Percentiles rank a stretch among this genome's conserved stretches.
These are phyloP conservation scores for Columba janthina DNA, from an alignment of 2,113 vertebrate species.

Conservation along the genomic window DNA sequence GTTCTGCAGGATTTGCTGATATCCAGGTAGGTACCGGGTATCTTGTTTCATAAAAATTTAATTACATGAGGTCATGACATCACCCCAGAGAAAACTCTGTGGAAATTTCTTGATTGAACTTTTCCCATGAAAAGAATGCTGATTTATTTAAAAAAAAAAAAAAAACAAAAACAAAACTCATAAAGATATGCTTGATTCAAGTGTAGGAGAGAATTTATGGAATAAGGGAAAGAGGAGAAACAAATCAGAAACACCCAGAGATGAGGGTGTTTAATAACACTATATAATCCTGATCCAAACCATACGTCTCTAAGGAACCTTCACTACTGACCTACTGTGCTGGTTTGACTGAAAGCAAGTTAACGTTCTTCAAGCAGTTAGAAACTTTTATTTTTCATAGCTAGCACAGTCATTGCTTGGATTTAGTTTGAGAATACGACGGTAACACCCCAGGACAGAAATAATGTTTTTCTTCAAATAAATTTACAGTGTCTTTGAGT, in stretches of 20 bases:
- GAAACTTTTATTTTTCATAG: too few species aligned
- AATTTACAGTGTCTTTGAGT: too few species aligned
- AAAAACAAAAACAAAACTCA: too few species aligned
- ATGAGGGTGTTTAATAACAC: not conserved
- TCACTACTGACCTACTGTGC: not conserved
- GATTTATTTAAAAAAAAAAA: not conserved
- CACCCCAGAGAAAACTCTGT: not conserved
- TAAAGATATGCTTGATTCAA: not conserved
- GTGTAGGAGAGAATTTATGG: not conserved
- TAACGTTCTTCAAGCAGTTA: too few species aligned
- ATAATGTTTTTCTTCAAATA: too few species aligned
- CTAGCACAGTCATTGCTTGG: too few species aligned
- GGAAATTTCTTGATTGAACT: not conserved
- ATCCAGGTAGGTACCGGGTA: not conserved
- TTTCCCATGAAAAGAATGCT: not conserved
- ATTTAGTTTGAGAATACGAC: too few species aligned
- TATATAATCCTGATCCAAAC: not conserved
- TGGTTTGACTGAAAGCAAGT: too few species aligned
- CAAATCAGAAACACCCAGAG: not conserved
- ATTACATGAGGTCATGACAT: not conserved
- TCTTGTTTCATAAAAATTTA: not conserved
- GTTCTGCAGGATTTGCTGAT: not conserved
- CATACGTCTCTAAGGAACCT: not conserved
- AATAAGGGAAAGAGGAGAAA: not conserved
- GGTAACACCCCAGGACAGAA: too few species aligned